Base-by-base conservation (phyloP, 1,140 invertebrate species). In the Nomia melanderi region DNA sequence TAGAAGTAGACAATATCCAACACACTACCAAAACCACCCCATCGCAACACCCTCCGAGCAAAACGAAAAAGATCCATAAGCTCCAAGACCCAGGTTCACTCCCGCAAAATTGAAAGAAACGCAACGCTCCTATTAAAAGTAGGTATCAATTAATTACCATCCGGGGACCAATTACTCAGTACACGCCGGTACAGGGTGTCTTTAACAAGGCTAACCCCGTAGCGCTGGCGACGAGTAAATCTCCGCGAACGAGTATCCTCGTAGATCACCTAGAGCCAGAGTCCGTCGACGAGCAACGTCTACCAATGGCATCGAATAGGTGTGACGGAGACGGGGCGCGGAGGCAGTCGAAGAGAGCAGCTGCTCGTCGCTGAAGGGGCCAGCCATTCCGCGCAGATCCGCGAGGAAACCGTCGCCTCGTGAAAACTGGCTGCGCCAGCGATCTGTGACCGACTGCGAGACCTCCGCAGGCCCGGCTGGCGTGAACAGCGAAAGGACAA, bases 401-500 rank as follows among this genome's bases (percentile, higher is more conserved):
- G 29, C 33, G 17, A 27, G 56, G 23, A 69, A 41, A 76, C 59
- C 23, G 27, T 9, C 2, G 17, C 31, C 5, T 9, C 54, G 31
- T 50, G 54, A 54, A 76, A 69, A 57, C 73, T 39, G 79, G 56
- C 67, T 63, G 54, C 29, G 27, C 14, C 74, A 36, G 44, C 64
- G 79, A 77, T 81, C 80, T 65, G 73, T 72, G 54, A 71, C 25
- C 54, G 81, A 81, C 69, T 44, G 56, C 54, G 53, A 44, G 20
- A 17, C 41, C 20, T 17, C 41, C 5, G 44, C 47, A 57, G 62
- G 14, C n/a, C n/a, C n/a, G n/a, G n/a, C 39, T 27, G 47, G 36
- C 50, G 67, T 67, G 82, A 81, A 23, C 82, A 71, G 74, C 82
- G 76, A 78, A 81, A 82, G 82, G 64, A 79, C 76, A 82, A 78